phyloP scores from a whole-genome alignment of 1,140 invertebrate species.

The Bombus affinis region DNA sequence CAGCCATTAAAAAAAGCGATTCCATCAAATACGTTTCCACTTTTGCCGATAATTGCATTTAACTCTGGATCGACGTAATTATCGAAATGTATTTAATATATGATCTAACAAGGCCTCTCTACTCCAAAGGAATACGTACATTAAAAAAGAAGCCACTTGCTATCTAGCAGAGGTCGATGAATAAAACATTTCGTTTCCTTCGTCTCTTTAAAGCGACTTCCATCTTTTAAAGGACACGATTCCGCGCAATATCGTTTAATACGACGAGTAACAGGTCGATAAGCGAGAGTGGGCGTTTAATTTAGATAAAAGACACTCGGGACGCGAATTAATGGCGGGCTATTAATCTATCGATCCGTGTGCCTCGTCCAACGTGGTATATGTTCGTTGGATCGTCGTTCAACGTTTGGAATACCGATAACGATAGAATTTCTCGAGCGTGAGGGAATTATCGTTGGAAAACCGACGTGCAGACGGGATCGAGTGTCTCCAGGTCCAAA shows the following conservation, averaged over 20 bases:
- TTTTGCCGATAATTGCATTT: neutral
- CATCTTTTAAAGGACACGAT: neutral
- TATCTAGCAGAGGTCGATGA: neutral
- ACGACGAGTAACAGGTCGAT: neutral
- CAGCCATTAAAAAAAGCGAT: neutral
- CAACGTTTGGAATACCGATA: neutral
- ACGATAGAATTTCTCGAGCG: neutral
- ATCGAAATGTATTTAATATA: neutral
- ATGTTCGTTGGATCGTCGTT: too few species aligned
- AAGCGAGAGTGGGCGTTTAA: constrained; percentile 11
- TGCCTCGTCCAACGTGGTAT: neutral
- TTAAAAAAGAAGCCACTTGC: neutral
- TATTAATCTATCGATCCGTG: constrained; percentile 17
- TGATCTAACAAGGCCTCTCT: neutral
- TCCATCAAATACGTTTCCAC: neutral
- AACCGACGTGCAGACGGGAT: neutral
- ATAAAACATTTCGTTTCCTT: neutral
- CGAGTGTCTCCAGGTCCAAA: neutral
- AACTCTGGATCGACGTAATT: neutral
- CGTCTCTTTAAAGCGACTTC: too few species aligned
- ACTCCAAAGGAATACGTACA: neutral
- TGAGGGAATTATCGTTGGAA: too few species aligned
- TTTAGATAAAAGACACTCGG: constrained; percentile 17
- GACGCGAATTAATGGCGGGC: neutral
- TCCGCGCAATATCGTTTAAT: neutral